These are phyloP conservation scores for Trichomalopsis sarcophagae DNA, from an alignment of 1,140 invertebrate genomes.

Conservation along the genomic window DNA sequence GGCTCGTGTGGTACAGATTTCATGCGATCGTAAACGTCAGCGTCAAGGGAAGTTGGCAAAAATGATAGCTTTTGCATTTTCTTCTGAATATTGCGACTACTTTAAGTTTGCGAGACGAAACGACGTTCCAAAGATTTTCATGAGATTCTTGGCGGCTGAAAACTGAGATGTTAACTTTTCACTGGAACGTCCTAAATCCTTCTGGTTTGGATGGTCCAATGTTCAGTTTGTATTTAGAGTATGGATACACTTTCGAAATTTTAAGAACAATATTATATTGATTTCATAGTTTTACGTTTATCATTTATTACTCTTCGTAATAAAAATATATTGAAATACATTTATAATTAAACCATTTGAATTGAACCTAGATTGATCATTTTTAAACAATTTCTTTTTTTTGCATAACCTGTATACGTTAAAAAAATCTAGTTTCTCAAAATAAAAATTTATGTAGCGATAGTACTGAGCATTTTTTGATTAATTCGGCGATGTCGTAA, in stretches of 20 bases:
- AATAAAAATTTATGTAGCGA: too few species aligned
- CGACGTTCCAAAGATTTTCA: background rate
- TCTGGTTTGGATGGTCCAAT: too few species aligned
- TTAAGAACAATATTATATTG: background rate
- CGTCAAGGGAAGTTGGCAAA: background rate
- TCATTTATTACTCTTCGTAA: too few species aligned
- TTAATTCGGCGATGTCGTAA: conserved; percentile 42
- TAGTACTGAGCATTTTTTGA: background rate
- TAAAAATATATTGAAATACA: too few species aligned
- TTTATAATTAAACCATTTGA: too few species aligned
- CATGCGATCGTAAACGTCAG: conserved; percentile 23
- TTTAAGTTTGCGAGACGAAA: background rate
- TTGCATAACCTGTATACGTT: too few species aligned
- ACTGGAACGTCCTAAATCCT: background rate
- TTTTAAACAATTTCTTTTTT: too few species aligned
- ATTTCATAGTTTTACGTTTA: background rate
- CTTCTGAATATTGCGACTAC: conserved; percentile 12
- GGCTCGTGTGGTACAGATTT: background rate
- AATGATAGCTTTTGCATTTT: conserved; percentile 20
- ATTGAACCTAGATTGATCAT: too few species aligned
- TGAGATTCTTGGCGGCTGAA: background rate
- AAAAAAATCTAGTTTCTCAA: too few species aligned
- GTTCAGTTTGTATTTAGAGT: too few species aligned
- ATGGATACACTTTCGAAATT: background rate
- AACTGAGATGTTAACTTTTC: conserved; percentile 17